Base-by-base conservation (phyloP, 2,113 vertebrate species). In the Meriones unguiculatus region DNA sequence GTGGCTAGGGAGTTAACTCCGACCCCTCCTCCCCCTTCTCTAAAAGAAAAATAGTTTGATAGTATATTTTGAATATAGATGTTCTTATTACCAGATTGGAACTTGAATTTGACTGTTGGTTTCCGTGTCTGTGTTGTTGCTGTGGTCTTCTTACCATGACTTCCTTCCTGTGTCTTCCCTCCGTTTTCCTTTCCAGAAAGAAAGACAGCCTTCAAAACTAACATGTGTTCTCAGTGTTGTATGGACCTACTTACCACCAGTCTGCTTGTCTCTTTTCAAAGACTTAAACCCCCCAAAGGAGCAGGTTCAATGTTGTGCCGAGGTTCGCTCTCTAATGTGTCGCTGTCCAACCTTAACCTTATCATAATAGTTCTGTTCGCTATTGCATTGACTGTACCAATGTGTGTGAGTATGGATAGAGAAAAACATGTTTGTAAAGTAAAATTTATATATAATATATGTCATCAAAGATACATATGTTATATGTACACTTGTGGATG, bases 61-160 rank as follows among this genome's bases (percentile, higher is more conserved):
- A 98, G 97, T 96, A 95, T 98, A 98, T 98, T 98, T 98, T 98
- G 95, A 98, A 97, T 98, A 98, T 97, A 98, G 96, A 96, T 93
- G 97, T 97, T 96, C 95, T 98, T 97, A 95, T 69, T 84, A 91
- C 97, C 87, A 67, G 73, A 87, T 5, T 86, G 94, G 64, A 65
- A 89, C 81, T 84, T 80, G 82, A 95, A 97, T 59, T 90, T 96
- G 95, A 96, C 90, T 97, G 97, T 98, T 70, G 88, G 50, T 57
- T 92, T 86, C 24, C 65, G 85, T 80, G 93, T 96, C 64, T 18
- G 86, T 96, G 96, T 91, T 77, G 52, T 96, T 87, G 88, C 88
- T 91, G 94, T 97, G 86, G 92, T 94, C 90, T 96, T 93, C 70
- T 73, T 64, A 69, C 38, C 95, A 95, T 89, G 70, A 87, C 52